phyloP scores from a whole-genome alignment of 2,888 invertebrate genomes.

The Himalopsyche tibetana region DNA sequence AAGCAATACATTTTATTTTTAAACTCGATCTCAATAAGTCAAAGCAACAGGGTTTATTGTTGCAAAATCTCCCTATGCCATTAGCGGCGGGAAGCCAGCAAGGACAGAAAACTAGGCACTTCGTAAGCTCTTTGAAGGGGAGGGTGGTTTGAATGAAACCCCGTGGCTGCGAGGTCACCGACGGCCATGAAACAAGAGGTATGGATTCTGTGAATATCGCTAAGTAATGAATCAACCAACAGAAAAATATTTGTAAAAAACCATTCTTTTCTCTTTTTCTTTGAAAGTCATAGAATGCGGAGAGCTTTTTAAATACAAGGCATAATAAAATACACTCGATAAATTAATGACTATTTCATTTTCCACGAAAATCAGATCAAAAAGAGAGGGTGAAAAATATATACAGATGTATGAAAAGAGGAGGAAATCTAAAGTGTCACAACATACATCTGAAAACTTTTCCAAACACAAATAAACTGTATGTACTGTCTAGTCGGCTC shows the following conservation, averaged over 20 bases:
- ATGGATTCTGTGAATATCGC: background rate
- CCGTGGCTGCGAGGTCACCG: conserved; percentile 7
- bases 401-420: too few relatives aligned
- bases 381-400: too few relatives aligned
- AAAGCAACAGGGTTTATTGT: conserved; percentile 26
- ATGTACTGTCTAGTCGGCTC: too few relatives aligned
- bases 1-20: background rate
- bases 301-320: too few relatives aligned
- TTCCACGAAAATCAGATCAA: background rate
- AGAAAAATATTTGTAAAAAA: background rate
- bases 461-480: too few relatives aligned
- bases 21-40: conserved; percentile 34
- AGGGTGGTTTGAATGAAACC: conserved; percentile 11
- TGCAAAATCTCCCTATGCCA: conserved; percentile 11
- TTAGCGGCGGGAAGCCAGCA: conserved; percentile 2
- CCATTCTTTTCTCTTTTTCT: background rate
- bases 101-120: conserved; percentile 24
- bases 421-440: too few relatives aligned
- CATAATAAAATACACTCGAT: too few relatives aligned
- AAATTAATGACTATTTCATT: background rate
- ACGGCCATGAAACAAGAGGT: conserved; percentile 10
- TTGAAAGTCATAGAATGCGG: too few relatives aligned
- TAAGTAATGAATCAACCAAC: conserved; percentile 6
- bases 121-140: conserved; percentile 3
- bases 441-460: too few relatives aligned